Percentiles rank a stretch among this genome's conserved stretches.
These are phyloP conservation scores for Reinhardtius hippoglossoides DNA, from an alignment of 2,113 vertebrate species.

Conservation along the genomic window DNA sequence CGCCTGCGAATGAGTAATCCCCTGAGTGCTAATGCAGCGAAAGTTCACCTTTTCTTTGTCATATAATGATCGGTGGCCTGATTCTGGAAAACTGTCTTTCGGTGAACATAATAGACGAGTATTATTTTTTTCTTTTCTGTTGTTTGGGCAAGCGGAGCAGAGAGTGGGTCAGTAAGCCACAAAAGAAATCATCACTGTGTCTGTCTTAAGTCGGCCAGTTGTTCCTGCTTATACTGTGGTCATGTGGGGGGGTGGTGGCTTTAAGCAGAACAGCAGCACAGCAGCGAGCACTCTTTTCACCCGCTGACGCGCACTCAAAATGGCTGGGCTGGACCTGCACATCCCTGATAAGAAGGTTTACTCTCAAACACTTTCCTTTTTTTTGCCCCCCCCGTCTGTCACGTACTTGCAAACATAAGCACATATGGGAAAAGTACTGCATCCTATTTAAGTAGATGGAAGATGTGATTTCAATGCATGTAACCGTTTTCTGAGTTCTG, in stretches of 20 bases:
- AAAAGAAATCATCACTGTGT: constrained; percentile 28
- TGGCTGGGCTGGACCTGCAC: constrained; percentile 66
- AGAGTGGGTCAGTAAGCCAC: constrained; percentile 55
- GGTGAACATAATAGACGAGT: background rate
- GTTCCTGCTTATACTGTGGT: constrained; percentile 30
- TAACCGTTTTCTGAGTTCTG: constrained; percentile 13
- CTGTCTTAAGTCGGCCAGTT: constrained; percentile 52
- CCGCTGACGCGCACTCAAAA: constrained; percentile 49
- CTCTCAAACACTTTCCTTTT: constrained; percentile 10
- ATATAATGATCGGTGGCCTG: constrained; percentile 20
- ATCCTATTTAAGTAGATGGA: constrained; percentile 58
- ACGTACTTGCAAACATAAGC: constrained; percentile 41
- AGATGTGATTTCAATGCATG: constrained; percentile 14
- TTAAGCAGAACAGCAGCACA: constrained; percentile 41
- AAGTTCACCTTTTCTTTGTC: constrained; percentile 11
- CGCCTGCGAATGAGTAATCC: background rate
- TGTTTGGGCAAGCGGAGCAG: constrained; percentile 11
- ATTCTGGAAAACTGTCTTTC: constrained; percentile 13
- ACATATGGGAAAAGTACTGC: constrained; percentile 23
- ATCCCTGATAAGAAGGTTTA: constrained; percentile 71
- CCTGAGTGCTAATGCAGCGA: background rate
- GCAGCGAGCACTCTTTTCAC: constrained; percentile 44
- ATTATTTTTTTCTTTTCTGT: constrained; percentile 1
- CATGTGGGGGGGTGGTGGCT: constrained; percentile 18
- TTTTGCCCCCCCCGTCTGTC: background rate